Conservation (phyloP, 2,113 vertebrate species). For the Muscicapa adusta region DNA sequence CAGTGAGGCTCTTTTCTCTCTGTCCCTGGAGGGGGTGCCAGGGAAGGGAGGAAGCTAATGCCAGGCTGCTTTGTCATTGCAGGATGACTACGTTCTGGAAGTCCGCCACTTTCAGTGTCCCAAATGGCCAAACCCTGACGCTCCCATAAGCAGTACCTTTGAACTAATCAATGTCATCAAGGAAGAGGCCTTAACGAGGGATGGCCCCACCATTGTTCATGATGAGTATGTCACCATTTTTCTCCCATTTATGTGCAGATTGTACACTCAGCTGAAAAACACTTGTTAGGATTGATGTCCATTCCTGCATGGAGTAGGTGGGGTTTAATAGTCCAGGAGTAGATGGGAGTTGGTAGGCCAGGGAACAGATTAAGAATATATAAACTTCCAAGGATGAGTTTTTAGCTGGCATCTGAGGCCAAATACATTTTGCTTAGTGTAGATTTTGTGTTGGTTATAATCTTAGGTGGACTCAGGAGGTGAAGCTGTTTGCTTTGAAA, state of each 20-base stretch:
- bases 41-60: not conserved
- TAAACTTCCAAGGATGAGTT: not conserved
- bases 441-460: not conserved
- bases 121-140: constrained; percentile 96
- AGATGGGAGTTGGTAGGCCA: not conserved
- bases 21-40: not conserved
- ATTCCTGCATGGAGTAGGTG: not conserved
- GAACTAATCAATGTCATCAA: constrained; percentile 99
- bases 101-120: constrained; percentile 98
- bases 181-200: constrained; percentile 96
- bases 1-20: not conserved
- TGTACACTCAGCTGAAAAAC: not conserved
- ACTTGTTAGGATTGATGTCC: not conserved
- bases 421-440: not conserved
- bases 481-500: not conserved
- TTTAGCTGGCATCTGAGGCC: not conserved
- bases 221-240: constrained; percentile 86
- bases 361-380: not conserved
- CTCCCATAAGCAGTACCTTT: constrained; percentile 94
- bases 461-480: not conserved
- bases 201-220: constrained; percentile 97
- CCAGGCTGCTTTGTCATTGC: constrained; percentile 29
- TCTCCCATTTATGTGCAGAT: not conserved
- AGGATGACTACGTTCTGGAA: constrained; percentile 98
- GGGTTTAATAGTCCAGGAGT: not conserved